These are phyloP conservation scores for Cylloceria caligata DNA, from an alignment of 2,888 invertebrate genomes.

Conservation along the genomic window DNA sequence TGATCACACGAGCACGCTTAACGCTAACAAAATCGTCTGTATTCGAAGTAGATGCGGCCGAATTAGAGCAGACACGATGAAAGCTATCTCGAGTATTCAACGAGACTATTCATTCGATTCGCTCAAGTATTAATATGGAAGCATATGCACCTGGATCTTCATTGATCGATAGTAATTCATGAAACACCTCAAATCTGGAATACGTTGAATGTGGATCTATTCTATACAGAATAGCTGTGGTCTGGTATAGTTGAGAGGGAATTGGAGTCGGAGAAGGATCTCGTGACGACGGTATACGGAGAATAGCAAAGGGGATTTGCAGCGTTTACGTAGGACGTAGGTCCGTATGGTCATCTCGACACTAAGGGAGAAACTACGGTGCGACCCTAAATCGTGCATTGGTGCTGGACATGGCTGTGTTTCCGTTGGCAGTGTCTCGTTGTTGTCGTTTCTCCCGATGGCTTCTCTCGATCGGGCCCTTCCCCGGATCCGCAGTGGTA, in stretches of 20 bases:
- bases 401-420: slow-evolving; percentile 59
- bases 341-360: slow-evolving; percentile 11
- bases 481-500: background rate
- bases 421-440: slow-evolving; percentile 75
- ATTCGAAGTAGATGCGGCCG: too few relatives aligned
- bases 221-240: background rate
- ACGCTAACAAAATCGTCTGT: too few relatives aligned
- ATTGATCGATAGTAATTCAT: too few relatives aligned
- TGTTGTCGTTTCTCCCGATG: slow-evolving; percentile 79
- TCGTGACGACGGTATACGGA: background rate
- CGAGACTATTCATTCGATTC: too few relatives aligned
- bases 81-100: too few relatives aligned
- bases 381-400: slow-evolving; percentile 9
- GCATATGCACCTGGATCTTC: too few relatives aligned
- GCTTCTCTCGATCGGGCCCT: slow-evolving; percentile 58
- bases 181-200: background rate
- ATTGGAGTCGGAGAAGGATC: background rate
- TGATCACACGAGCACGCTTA: too few relatives aligned
- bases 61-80: too few relatives aligned
- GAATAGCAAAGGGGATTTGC: background rate
- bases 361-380: background rate
- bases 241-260: background rate
- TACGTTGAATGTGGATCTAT: background rate
- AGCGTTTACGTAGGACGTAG: slow-evolving; percentile 11
- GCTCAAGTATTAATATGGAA: too few relatives aligned